phyloP scores from a whole-genome alignment of 2,113 vertebrate genomes.

The Cyanoderma ruficeps region DNA sequence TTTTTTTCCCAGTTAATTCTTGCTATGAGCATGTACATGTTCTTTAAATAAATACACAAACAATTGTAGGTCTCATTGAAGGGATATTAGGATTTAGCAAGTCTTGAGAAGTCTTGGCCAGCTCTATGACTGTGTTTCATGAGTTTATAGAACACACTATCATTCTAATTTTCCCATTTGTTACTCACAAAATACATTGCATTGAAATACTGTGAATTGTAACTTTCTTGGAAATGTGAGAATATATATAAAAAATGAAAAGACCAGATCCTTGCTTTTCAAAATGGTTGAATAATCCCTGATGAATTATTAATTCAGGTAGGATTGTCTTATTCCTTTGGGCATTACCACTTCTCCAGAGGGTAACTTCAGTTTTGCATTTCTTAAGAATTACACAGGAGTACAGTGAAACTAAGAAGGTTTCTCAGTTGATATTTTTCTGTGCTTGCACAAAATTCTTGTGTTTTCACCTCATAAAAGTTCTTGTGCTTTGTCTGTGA shows the following conservation, averaged over 20 bases:
- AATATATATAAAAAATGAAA: background rate
- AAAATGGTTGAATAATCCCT: background rate
- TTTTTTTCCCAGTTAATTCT: background rate
- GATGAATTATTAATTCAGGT: slow-evolving; percentile 10
- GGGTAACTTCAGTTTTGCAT: background rate
- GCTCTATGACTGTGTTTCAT: background rate
- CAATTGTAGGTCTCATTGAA: background rate
- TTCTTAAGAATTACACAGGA: background rate
- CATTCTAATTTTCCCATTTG: background rate
- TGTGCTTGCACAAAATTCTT: background rate
- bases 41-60: background rate
- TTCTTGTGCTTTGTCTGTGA: background rate
- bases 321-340: background rate
- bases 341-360: background rate
- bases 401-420: background rate
- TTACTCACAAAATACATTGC: background rate
- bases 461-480: background rate
- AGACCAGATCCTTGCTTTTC: background rate
- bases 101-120: background rate
- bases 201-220: background rate
- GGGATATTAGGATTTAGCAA: background rate
- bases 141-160: background rate
- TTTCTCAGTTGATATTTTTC: background rate
- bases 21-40: background rate
- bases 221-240: background rate